phyloP scores from a whole-genome alignment of 2,888 invertebrate species.

The Molanna angustata region DNA sequence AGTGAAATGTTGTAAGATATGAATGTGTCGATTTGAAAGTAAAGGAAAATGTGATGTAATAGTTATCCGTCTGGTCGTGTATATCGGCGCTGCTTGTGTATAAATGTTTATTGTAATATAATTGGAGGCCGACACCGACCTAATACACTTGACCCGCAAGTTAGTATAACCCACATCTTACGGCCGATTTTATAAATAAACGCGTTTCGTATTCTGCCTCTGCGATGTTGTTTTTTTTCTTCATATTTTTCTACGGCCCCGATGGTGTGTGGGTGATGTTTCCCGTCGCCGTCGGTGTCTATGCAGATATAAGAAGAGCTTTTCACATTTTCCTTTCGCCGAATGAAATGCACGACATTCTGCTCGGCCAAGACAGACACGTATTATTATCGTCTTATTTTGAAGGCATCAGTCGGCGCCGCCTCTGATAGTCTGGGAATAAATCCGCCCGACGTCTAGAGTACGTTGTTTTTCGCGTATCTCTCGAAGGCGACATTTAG shows the following conservation, averaged over 20 bases:
- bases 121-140: slow-evolving; percentile 11
- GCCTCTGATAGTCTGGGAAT: slow-evolving; percentile 12
- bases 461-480: slow-evolving; percentile 18
- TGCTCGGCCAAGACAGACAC: no score
- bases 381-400: background rate
- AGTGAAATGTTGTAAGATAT: no score
- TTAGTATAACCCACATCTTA: slow-evolving; percentile 11
- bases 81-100: background rate
- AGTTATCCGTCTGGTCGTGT: background rate
- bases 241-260: background rate
- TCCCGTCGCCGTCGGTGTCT: no score
- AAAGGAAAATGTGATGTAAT: slow-evolving; percentile 7
- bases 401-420: slow-evolving; percentile 9
- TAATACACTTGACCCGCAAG: slow-evolving; percentile 26
- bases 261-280: no score
- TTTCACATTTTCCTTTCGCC: no score
- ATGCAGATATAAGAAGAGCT: no score
- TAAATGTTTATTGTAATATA: slow-evolving; percentile 3
- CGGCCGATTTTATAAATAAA: slow-evolving; percentile 5
- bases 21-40: no score
- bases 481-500: slow-evolving; percentile 23
- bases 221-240: background rate
- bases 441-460: slow-evolving; percentile 17
- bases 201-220: background rate
- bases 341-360: no score